Base-by-base conservation (phyloP, 2,888 invertebrate genomes). In the Drosophila lutescens region DNA sequence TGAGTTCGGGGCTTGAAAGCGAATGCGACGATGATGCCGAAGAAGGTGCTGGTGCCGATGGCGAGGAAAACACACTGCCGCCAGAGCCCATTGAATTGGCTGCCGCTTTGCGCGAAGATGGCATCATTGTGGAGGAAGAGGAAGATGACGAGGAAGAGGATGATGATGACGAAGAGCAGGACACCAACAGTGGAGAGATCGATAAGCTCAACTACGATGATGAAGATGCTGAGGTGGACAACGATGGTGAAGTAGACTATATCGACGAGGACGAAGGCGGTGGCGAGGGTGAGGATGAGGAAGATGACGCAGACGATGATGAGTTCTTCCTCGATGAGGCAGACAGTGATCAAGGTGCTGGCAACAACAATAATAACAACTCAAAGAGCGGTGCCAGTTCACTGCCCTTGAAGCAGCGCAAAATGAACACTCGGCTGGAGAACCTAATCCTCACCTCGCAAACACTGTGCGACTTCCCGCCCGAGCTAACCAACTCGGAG, bases 381-480 rank as follows among this genome's bases (percentile, higher is more conserved):
- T 46, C 81, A 1, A 80, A 88, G 36, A 80, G 51, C 53, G 70
- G 59, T 13, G 59, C 30, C 17, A 40, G 74, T 17, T 70, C 81
- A n/a, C 40, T 80, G 47, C 82, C 81, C 0, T 51, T 79, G 4
- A 91, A 91, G 65, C 89, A 82, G 38, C 89, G 89, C 34, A 90
- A 91, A 60, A 69, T 90, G 57, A 85, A 91, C 1, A 89, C 91
- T 59, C 85, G 90, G 36, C 72, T 92, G 47, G 91, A 91, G 58
- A 91, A 92, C 68, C 75, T 92, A 9, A 91, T 91, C 55, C 80
- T 91, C 17, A 82, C 90, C 9, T 86, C 91, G 10, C 91, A 92
- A 63, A 89, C 91, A 5, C 68, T 92, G 46, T 90, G 91, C 54
- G 92, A 92, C 61, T 91, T 91, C 68, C 91, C 92, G 46, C 90